Conservation (phyloP, 1,140 invertebrate species). For the Epicauta chinensis region DNA sequence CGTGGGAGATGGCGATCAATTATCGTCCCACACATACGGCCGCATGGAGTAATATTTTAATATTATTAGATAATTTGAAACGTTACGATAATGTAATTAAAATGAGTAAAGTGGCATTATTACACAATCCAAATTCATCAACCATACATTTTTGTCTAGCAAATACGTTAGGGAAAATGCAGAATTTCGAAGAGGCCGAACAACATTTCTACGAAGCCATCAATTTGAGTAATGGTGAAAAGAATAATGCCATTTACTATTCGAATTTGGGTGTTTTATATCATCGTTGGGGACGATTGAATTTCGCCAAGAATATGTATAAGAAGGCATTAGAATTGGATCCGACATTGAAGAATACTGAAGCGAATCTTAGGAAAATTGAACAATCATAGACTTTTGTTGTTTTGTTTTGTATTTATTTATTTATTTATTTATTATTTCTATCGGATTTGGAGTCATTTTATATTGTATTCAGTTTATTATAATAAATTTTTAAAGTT, state of each 20-base stretch:
- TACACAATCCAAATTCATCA: slow-evolving; percentile 62
- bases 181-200: slow-evolving; percentile 72
- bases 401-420: no score
- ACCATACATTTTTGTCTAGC: slow-evolving; percentile 80
- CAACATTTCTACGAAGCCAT: slow-evolving; percentile 72
- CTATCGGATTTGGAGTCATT: no score
- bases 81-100: slow-evolving; percentile 61
- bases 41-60: slow-evolving; percentile 88
- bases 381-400: slow-evolving; percentile 50
- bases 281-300: slow-evolving; percentile 82
- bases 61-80: slow-evolving; percentile 78
- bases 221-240: slow-evolving; percentile 48
- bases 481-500: no score
- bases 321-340: slow-evolving; percentile 66
- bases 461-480: no score
- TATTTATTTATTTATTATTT: no score
- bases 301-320: slow-evolving; percentile 70
- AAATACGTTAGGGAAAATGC: slow-evolving; percentile 80
- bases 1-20: slow-evolving; percentile 76
- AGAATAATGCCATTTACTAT: slow-evolving; percentile 62
- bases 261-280: slow-evolving; percentile 91
- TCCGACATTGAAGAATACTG: slow-evolving; percentile 57
- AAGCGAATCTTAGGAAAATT: slow-evolving; percentile 57
- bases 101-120: slow-evolving; percentile 61
- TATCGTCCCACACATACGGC: slow-evolving; percentile 70